Conservation (phyloP, 2,797 vertebrate species). For the Dendrocincla tyrannina region DNA sequence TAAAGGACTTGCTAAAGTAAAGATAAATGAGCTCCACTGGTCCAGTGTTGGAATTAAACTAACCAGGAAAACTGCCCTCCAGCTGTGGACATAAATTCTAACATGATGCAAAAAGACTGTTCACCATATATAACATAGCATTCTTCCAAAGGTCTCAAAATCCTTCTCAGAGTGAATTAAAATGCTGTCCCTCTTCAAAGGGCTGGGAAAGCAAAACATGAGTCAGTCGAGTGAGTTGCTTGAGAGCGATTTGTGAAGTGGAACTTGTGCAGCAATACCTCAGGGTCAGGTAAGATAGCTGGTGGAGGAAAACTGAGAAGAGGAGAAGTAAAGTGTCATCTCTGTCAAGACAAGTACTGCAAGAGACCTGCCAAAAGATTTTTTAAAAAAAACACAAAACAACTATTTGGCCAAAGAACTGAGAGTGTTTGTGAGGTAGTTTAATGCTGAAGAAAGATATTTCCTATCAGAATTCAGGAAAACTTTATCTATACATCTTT, state of each 20-base stretch:
- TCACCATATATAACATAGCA: not conserved
- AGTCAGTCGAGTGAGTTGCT: not conserved
- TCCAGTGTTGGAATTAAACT: not conserved
- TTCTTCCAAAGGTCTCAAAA: not conserved
- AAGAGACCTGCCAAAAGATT: not conserved
- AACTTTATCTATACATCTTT: constrained; percentile 36
- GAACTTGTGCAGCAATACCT: not conserved
- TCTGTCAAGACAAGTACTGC: not conserved
- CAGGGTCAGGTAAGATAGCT: not conserved
- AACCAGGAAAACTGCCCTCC: not conserved
- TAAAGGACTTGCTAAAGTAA: not conserved
- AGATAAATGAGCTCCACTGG: not conserved
- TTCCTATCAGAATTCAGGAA: not conserved
- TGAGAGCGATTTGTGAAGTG: not conserved
- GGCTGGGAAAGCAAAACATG: not conserved
- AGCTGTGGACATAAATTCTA: not conserved
- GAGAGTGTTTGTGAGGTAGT: not conserved
- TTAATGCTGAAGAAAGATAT: not conserved
- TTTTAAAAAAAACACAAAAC: not conserved
- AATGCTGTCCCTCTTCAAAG: not conserved
- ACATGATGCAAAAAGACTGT: not conserved
- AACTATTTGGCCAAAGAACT: not conserved
- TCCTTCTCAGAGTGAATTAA: not conserved
- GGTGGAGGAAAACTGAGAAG: not conserved
- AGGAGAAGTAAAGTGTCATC: not conserved